Base-by-base conservation (phyloP, 1,140 invertebrate species). In the Zeugodacus cucurbitae region DNA sequence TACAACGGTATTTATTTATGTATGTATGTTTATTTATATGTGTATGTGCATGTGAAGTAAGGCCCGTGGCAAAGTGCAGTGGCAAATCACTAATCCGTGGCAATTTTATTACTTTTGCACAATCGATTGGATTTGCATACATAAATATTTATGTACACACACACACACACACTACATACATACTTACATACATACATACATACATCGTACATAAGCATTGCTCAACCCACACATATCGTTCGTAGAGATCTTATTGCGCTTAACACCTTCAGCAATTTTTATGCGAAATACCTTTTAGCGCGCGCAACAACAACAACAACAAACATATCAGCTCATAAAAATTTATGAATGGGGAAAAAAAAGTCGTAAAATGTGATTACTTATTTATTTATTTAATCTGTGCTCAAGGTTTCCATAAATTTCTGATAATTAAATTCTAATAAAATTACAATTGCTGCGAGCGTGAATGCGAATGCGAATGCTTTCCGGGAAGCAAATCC, bases 301-400 rank as follows among this genome's bases (percentile, higher is more conserved):
- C 26, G n/a, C n/a, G n/a, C n/a, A n/a, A n/a, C n/a, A n/a, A n/a
- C n/a, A 48, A 29, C 41, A 82, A 48, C n/a, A 82, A 48, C 74
- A 82, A 82, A 82, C 74, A 82, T 48, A 82, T 48, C 44, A 48
- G 41, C 74, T 48, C 74, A 48, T 82, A 82, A 82, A 82, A 82
- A 37, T 41, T 74, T 82, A 48, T 82, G 74, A 48, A 48, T 82
- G 44, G n/a, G 44, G n/a, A 82, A 82, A 82, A 48, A 82, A 48
- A 29, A 44, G 41, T 26, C 74, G 10, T 82, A 48, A 82, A 48
- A 82, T 82, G 8, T 48, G 37, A 48, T 82, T 82, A 48, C 74
- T 82, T 82, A 82, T 48, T 82, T 48, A 82, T 82, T 82, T 82
- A 82, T 82, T 48, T 48, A 82, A 82, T 82, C n/a, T 44, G 37